Conservation (phyloP, 30 jellyfish, hydroid and myxozoan species). For the Aurelia aurita complex sp. Pacific region DNA sequence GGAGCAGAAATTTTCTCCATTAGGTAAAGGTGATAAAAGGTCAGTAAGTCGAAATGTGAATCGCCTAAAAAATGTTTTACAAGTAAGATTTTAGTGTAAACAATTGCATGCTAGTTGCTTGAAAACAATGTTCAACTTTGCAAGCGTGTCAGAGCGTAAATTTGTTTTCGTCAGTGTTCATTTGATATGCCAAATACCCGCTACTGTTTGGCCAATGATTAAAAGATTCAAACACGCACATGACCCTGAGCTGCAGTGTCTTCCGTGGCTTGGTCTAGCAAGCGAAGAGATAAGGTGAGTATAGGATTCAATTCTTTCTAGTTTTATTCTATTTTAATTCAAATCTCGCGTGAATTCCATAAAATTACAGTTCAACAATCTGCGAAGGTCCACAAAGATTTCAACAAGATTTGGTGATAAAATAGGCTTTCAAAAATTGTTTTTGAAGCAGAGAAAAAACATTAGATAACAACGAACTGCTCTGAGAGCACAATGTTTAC, state of each 20-base stretch:
- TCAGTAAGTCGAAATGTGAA: no score
- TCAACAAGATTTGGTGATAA: no score
- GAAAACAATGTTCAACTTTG: conserved; percentile 9
- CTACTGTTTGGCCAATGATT: not conserved
- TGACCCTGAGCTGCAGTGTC: not conserved
- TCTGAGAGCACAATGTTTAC: no score
- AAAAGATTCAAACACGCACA: not conserved
- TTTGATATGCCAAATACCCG: conserved; percentile 18
- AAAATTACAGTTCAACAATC: no score
- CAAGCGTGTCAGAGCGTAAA: not conserved
- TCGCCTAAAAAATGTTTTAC: not conserved
- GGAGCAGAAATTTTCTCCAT: not conserved
- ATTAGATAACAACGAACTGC: no score
- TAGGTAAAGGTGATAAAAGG: conserved; percentile 8
- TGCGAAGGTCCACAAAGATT: no score
- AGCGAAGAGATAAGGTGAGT: conserved; percentile 11
- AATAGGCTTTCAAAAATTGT: no score
- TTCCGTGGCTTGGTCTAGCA: conserved; percentile 12
- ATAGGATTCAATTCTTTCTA: no score
- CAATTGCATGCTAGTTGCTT: conserved; percentile 13
- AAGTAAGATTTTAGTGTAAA: not conserved
- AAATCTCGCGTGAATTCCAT: no score
- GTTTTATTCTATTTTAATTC: no score
- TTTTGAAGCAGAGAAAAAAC: no score
- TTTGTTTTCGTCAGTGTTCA: conserved; percentile 32